Conservation (phyloP, 2,888 invertebrate genomes). For the Plagodis dolabraria region DNA sequence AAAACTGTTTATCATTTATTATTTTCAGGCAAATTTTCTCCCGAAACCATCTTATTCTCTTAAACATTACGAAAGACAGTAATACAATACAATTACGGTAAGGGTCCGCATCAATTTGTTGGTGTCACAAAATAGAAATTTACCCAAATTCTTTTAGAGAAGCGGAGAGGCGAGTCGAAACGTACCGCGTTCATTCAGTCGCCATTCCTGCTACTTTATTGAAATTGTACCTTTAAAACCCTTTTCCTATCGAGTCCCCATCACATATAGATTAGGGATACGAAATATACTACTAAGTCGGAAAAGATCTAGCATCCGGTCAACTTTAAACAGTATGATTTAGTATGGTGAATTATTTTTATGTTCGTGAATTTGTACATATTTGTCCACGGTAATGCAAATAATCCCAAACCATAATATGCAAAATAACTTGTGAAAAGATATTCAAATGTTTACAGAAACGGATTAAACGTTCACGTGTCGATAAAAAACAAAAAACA, state of each 20-base stretch:
- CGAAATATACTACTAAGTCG: neutral
- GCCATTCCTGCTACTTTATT: slow-evolving; percentile 66
- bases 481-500: no score
- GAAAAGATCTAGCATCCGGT: slow-evolving; percentile 1
- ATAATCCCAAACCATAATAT: no score
- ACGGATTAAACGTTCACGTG: no score
- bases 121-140: slow-evolving; percentile 67
- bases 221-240: slow-evolving; percentile 73
- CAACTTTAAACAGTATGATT: no score
- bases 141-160: slow-evolving; percentile 66
- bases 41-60: neutral
- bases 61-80: slow-evolving; percentile 17
- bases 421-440: no score
- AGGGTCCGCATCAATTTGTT: slow-evolving; percentile 67
- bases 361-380: no score
- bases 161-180: slow-evolving; percentile 51
- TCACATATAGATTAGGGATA: slow-evolving; percentile 28
- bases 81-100: slow-evolving; percentile 32
- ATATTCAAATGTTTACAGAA: no score
- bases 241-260: slow-evolving; percentile 57
- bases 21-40: no score
- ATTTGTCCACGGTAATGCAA: no score
- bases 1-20: no score
- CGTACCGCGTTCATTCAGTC: slow-evolving; percentile 62
- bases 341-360: no score